A percentile compares a stretch with the other conserved stretches of the same genome.
These are phyloP conservation scores for Neogale vison DNA, from an alignment of 2,113 vertebrate genomes.

Conservation along the genomic window DNA sequence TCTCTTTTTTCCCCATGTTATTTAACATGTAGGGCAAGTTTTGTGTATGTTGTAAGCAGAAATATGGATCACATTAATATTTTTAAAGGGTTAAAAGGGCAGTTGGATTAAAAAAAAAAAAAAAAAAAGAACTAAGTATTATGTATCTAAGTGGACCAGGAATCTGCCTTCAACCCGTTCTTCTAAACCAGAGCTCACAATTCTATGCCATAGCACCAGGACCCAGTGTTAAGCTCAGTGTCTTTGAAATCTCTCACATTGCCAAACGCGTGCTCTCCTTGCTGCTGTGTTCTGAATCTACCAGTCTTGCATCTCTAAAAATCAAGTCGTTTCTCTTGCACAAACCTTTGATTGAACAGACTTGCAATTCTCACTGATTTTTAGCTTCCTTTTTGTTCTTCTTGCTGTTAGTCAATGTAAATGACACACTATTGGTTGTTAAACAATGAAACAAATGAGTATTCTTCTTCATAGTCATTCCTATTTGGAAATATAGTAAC, in stretches of 20 bases:
- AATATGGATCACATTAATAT: slow-evolving; percentile 27
- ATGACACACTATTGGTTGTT: background rate
- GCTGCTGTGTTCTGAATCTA: background rate
- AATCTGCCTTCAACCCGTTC: background rate
- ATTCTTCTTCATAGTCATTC: background rate
- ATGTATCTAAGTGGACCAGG: background rate
- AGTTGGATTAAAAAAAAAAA: background rate
- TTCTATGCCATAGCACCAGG: background rate
- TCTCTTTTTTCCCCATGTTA: background rate
- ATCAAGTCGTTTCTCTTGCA: background rate
- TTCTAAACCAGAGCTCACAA: background rate
- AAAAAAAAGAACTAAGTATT: background rate
- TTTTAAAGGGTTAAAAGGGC: slow-evolving; percentile 4
- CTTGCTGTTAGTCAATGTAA: background rate
- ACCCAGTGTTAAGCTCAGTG: background rate
- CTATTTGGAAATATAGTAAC: background rate
- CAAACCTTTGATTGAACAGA: background rate
- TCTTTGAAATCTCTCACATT: background rate
- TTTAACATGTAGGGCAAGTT: slow-evolving; percentile 30
- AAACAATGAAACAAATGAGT: background rate
- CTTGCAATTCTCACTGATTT: background rate
- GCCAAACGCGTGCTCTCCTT: background rate
- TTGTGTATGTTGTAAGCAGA: slow-evolving; percentile 21
- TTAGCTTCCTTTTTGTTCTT: background rate
- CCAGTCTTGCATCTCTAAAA: background rate